phyloP scores from a whole-genome alignment of 2,888 invertebrate species.

The Microctonus aethiopoides region DNA sequence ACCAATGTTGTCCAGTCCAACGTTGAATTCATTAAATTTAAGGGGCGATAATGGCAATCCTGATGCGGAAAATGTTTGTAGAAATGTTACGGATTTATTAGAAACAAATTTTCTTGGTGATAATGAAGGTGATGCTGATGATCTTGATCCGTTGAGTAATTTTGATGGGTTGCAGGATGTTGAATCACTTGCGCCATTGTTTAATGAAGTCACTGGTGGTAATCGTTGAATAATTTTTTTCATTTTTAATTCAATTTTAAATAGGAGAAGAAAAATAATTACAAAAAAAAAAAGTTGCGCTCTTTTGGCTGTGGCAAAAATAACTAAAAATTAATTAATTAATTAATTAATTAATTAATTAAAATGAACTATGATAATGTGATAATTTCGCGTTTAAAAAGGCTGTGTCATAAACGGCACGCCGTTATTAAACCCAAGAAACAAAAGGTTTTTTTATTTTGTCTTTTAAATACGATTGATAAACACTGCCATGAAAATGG shows the following conservation, averaged over 20 bases:
- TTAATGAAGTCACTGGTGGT: slow-evolving; percentile 63
- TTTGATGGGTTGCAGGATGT: slow-evolving; percentile 64
- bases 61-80: slow-evolving; percentile 50
- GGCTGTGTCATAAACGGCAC: slow-evolving; percentile 22
- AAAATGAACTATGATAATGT: slow-evolving; percentile 6
- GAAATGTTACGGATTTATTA: slow-evolving; percentile 61
- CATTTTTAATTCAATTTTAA: slow-evolving; percentile 3
- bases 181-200: slow-evolving; percentile 62
- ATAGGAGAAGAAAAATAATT: not conserved
- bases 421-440: slow-evolving; percentile 15
- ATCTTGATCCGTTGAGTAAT: slow-evolving; percentile 60
- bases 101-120: slow-evolving; percentile 58
- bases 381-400: slow-evolving; percentile 27
- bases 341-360: not conserved
- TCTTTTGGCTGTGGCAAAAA: slow-evolving; percentile 25
- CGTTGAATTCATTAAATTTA: slow-evolving; percentile 59
- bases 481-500: slow-evolving; percentile 41
- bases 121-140: slow-evolving; percentile 55
- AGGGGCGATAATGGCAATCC: slow-evolving; percentile 46
- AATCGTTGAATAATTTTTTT: slow-evolving; percentile 57
- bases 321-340: slow-evolving; percentile 1
- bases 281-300: slow-evolving; percentile 1
- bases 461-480: slow-evolving; percentile 17
- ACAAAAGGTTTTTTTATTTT: slow-evolving; percentile 15
- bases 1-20: slow-evolving; percentile 63